Conservation (phyloP, 2,888 invertebrate genomes). For the Uropetala carovei region DNA sequence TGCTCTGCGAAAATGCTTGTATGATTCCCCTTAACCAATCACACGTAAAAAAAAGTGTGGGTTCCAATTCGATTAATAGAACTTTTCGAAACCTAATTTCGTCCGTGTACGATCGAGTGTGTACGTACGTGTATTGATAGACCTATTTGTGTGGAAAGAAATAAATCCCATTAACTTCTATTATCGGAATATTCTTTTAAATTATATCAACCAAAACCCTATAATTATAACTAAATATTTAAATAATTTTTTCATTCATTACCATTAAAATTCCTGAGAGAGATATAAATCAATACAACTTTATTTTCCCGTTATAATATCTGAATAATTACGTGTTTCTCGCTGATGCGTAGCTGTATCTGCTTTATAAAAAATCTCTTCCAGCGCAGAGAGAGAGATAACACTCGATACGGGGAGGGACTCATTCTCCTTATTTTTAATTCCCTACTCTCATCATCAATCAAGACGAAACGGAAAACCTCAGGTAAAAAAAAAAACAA, state of each 20-base stretch:
- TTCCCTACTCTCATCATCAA: conserved; percentile 19
- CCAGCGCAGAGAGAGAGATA: neutral
- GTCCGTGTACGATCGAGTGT: neutral
- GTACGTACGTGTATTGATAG: too few relatives aligned
- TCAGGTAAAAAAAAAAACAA: neutral
- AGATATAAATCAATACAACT: neutral
- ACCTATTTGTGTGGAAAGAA: too few relatives aligned
- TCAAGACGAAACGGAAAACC: conserved; percentile 41
- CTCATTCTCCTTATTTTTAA: conserved; percentile 19
- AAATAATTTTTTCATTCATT: neutral
- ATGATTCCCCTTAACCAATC: too few relatives aligned
- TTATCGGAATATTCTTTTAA: neutral
- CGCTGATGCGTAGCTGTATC: neutral
- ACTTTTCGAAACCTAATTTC: neutral
- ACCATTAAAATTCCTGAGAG: neutral
- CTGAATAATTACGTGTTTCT: neutral
- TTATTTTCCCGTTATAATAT: neutral
- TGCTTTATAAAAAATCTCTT: neutral
- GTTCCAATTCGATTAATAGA: too few relatives aligned
- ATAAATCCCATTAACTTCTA: neutral
- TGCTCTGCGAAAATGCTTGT: too few relatives aligned
- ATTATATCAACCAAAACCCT: neutral
- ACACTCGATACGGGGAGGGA: neutral
- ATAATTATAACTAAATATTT: neutral
- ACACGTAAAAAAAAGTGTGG: too few relatives aligned